These are phyloP conservation scores for Electrona antarctica DNA, from an alignment of 2,113 vertebrate genomes.

Conservation along the genomic window DNA sequence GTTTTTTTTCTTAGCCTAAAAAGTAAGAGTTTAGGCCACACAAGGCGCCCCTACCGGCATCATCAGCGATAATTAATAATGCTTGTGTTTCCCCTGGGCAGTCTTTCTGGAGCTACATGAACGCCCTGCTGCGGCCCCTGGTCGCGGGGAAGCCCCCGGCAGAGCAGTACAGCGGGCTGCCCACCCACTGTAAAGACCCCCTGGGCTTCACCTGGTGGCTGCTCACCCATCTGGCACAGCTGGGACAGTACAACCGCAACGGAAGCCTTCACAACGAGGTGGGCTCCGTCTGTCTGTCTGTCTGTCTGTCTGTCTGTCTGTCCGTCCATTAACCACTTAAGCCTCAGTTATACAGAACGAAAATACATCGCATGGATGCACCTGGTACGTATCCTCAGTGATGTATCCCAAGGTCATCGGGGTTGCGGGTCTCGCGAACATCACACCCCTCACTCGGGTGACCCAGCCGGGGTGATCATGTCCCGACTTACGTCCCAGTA, in stretches of 20 bases:
- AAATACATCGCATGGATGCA: no score
- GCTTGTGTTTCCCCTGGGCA: conserved; percentile 49
- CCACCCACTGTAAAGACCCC: conserved; percentile 85
- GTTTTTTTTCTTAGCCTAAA: no score
- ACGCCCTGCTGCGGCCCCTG: conserved; percentile 78
- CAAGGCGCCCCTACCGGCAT: neutral
- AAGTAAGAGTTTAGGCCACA: no score
- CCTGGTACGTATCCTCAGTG: no score
- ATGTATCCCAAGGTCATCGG: no score
- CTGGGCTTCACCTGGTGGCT: conserved; percentile 95
- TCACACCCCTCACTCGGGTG: no score
- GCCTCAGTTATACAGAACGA: no score
- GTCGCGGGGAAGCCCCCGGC: conserved; percentile 59
- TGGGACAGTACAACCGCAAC: conserved; percentile 84
- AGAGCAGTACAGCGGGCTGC: conserved; percentile 59
- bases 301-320: no score
- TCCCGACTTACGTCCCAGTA: no score
- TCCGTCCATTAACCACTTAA: no score
- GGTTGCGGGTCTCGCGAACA: no score
- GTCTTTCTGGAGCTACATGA: conserved; percentile 92
- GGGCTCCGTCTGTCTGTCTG: conserved; percentile 1
- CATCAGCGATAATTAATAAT: neutral
- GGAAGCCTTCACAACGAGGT: conserved; percentile 85
- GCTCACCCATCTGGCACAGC: conserved; percentile 84
- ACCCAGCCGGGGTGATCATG: no score